phyloP scores from a whole-genome alignment of 2,888 invertebrate species.

The Apoderus coryli region DNA sequence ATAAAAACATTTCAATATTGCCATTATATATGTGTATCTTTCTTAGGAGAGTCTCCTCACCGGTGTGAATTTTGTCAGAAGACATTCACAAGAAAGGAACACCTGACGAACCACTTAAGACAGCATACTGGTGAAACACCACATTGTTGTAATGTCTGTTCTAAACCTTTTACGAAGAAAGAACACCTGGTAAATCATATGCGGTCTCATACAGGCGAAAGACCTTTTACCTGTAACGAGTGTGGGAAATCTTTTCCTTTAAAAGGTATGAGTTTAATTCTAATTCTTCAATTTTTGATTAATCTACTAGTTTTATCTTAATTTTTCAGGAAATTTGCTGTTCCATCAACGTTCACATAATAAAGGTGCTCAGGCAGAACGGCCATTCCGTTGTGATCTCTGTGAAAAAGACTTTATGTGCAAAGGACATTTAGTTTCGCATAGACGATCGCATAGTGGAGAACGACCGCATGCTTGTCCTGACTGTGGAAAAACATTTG shows the following conservation, averaged over 20 bases:
- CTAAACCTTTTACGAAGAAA: slow-evolving; percentile 58
- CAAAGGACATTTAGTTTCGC: slow-evolving; percentile 74
- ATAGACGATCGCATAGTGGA: slow-evolving; percentile 63
- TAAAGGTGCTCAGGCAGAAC: slow-evolving; percentile 38
- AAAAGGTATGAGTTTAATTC: slow-evolving; percentile 37
- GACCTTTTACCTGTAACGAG: slow-evolving; percentile 70
- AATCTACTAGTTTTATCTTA: background rate
- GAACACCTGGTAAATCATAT: slow-evolving; percentile 63
- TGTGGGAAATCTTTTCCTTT: slow-evolving; percentile 78
- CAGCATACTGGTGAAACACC: slow-evolving; percentile 59
- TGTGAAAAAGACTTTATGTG: slow-evolving; percentile 81
- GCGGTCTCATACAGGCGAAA: slow-evolving; percentile 66
- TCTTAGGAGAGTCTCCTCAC: slow-evolving; percentile 47
- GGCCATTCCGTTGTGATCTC: slow-evolving; percentile 61
- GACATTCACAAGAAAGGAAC: slow-evolving; percentile 57
- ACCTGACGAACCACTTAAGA: slow-evolving; percentile 54
- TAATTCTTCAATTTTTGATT: too few relatives aligned
- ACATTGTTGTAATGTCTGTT: slow-evolving; percentile 58
- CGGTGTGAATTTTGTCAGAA: slow-evolving; percentile 56
- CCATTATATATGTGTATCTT: too few relatives aligned
- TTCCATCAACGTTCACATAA: slow-evolving; percentile 81
- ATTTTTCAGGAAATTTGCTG: slow-evolving; percentile 42
- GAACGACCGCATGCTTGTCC: slow-evolving; percentile 48
- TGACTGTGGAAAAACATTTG: slow-evolving; percentile 63
- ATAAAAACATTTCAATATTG: too few relatives aligned